Conservation (phyloP, 2,888 invertebrate genomes). For the Eudemis profundana region DNA sequence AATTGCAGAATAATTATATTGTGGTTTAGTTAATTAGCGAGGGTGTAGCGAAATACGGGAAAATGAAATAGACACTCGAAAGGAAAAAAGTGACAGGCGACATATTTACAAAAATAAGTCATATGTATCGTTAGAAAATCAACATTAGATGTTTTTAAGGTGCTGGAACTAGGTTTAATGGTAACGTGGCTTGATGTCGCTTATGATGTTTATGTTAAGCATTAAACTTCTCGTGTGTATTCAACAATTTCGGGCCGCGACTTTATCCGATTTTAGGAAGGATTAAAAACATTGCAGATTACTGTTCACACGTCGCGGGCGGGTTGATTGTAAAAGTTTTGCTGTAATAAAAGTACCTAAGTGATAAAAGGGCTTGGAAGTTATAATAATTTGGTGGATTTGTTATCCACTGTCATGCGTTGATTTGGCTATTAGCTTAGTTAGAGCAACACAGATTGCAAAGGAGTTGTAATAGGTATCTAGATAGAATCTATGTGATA, state of each 20-base stretch:
- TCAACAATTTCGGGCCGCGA: conserved; percentile 24
- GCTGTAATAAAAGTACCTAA: too few species aligned
- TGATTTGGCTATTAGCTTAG: too few species aligned
- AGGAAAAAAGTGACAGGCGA: neutral
- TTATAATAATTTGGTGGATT: too few species aligned
- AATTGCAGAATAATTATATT: conserved; percentile 41
- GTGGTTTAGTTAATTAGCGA: conserved; percentile 42
- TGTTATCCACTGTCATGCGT: too few species aligned
- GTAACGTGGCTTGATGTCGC: neutral
- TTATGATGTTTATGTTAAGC: neutral
- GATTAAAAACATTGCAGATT: conserved; percentile 28
- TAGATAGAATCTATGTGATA: too few species aligned
- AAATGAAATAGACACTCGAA: conserved; percentile 2
- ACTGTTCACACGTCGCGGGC: neutral
- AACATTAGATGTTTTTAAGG: neutral
- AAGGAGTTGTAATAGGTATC: too few species aligned
- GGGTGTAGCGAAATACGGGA: conserved; percentile 22
- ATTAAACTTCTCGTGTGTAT: conserved; percentile 20
- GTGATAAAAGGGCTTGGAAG: too few species aligned
- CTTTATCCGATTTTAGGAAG: conserved; percentile 33
- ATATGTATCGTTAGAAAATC: neutral
- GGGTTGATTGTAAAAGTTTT: conserved; percentile 6
- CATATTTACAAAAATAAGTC: neutral
- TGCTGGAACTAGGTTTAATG: neutral
- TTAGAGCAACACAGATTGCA: too few species aligned